These are phyloP conservation scores for Neodon shergylaensis DNA, from an alignment of 2,113 vertebrate genomes.

Conservation along the genomic window DNA sequence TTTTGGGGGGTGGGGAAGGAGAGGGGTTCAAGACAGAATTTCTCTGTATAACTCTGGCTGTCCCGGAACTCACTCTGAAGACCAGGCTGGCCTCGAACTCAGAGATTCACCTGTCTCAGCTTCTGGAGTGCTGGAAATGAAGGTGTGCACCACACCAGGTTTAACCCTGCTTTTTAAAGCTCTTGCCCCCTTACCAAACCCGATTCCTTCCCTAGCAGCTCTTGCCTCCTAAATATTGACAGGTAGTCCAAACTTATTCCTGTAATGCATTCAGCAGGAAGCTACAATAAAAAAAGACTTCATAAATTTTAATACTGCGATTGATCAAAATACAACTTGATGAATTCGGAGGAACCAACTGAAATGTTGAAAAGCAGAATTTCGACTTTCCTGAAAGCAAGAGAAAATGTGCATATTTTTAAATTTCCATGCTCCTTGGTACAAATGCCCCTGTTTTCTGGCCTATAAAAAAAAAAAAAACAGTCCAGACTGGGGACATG, in stretches of 20 bases:
- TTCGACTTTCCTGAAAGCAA: background rate
- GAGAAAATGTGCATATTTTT: background rate
- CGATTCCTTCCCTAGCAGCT: no score
- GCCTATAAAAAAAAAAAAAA: no score
- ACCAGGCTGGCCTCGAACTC: background rate
- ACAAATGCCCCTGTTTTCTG: conserved; percentile 12
- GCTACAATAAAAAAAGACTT: background rate
- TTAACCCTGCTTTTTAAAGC: background rate
- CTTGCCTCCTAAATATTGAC: background rate
- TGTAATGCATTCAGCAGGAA: background rate
- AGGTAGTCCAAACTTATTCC: background rate
- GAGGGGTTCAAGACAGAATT: background rate
- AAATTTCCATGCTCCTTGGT: background rate
- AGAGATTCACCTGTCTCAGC: background rate
- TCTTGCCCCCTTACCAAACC: background rate
- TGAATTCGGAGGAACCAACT: background rate
- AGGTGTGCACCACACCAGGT: background rate
- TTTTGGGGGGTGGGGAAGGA: background rate
- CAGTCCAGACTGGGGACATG: no score
- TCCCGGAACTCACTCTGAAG: background rate
- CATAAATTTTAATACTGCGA: conserved; percentile 16
- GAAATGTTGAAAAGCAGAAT: background rate
- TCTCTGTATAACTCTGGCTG: background rate
- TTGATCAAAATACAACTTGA: conserved; percentile 21
- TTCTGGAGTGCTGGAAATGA: background rate